phyloP scores from a whole-genome alignment of 2,797 vertebrate genomes.

The Macropodus opercularis region DNA sequence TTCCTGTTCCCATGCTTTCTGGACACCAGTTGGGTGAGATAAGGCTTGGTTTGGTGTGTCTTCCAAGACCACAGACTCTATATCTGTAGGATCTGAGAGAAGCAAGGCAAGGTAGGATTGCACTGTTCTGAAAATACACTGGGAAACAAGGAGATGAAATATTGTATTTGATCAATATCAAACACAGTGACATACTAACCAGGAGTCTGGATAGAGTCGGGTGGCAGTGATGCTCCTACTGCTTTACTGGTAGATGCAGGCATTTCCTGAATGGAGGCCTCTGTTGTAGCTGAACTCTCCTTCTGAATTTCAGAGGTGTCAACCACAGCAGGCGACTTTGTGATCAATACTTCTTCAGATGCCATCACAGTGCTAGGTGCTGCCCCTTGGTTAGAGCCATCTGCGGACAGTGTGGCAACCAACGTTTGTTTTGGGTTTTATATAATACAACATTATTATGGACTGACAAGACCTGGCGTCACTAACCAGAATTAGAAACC shows the following conservation, averaged over 20 bases:
- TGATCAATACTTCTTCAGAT: constrained; percentile 21
- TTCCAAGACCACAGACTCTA: constrained; percentile 87
- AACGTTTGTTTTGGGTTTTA: neutral
- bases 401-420: constrained; percentile 41
- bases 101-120: constrained; percentile 10
- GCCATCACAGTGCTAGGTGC: constrained; percentile 26
- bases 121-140: constrained; percentile 3
- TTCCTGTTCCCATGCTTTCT: constrained; percentile 86
- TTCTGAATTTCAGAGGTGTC: constrained; percentile 35
- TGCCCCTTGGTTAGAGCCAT: constrained; percentile 41
- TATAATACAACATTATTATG: neutral
- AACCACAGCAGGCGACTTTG: constrained; percentile 17
- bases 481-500: constrained; percentile 39
- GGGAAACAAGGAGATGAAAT: neutral
- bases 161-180: neutral
- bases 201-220: constrained; percentile 42
- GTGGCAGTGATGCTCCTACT: constrained; percentile 12
- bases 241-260: constrained; percentile 8
- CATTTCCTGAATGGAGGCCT: constrained; percentile 37
- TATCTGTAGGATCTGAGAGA: constrained; percentile 82
- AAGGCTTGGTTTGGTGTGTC: constrained; percentile 68
- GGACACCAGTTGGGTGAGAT: constrained; percentile 63
- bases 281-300: constrained; percentile 19
- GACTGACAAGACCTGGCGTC: neutral
- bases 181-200: constrained; percentile 53